A percentile compares a stretch with the other conserved stretches of the same genome.
These are phyloP conservation scores for Capitulum mitella DNA, from an alignment of 2,888 invertebrate species.

Conservation along the genomic window DNA sequence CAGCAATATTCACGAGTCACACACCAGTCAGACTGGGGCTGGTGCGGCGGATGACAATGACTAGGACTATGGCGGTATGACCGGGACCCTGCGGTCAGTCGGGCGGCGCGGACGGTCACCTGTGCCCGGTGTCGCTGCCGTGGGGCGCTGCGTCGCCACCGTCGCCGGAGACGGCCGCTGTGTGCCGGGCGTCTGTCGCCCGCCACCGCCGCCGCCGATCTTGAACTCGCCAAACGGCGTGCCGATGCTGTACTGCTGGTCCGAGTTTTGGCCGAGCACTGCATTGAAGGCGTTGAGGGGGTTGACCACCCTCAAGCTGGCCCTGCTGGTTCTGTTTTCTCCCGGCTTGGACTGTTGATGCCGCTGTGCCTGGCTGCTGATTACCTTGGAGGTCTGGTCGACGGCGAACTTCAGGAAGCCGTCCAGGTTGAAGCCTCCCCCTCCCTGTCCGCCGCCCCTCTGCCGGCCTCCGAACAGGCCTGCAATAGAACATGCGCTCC, in stretches of 20 bases:
- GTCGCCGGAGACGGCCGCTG: not conserved
- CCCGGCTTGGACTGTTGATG: no score
- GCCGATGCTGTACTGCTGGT: not conserved
- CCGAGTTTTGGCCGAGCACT: not conserved
- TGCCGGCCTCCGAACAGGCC: no score
- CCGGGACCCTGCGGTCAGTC: no score
- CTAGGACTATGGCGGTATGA: no score
- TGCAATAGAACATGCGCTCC: no score
- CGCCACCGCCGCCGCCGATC: conserved; percentile 32
- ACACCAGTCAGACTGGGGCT: no score
- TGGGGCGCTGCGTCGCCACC: conserved; percentile 5
- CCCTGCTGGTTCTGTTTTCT: no score
- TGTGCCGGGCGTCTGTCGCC: conserved; percentile 23
- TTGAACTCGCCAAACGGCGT: conserved; percentile 26
- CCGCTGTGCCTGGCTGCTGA: not conserved
- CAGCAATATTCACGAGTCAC: no score
- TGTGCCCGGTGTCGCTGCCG: conserved; percentile 29
- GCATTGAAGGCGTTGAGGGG: not conserved
- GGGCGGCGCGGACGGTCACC: no score
- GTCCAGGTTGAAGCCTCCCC: not conserved
- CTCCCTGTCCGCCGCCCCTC: no score
- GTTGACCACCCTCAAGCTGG: not conserved
- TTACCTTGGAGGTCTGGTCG: not conserved
- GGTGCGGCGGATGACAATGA: no score
- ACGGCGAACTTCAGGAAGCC: not conserved